Percentiles rank a stretch among this genome's conserved stretches.
Conservation (phyloP, 2,888 invertebrate species). For the Agrochola lychnidis region DNA sequence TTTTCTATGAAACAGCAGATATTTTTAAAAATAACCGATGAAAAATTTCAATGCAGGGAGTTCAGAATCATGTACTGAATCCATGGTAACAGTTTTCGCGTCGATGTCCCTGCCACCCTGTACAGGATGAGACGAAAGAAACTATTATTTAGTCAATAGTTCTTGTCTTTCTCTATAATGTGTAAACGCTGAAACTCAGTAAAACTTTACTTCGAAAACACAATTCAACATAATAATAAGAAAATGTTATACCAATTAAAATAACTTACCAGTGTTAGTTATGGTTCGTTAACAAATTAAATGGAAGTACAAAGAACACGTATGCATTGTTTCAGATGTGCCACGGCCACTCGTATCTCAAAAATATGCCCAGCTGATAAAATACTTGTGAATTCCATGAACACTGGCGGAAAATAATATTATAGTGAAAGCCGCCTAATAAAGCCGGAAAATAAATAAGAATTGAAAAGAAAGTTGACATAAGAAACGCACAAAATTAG, state of each 20-base stretch:
- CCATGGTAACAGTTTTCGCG: no score
- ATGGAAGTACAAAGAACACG: slow-evolving; percentile 8
- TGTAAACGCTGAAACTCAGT: neutral
- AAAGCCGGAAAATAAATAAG: slow-evolving; percentile 55
- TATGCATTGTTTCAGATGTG: slow-evolving; percentile 63
- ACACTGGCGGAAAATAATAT: slow-evolving; percentile 65
- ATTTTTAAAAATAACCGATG: no score
- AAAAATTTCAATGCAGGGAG: no score
- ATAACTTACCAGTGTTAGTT: slow-evolving; percentile 11
- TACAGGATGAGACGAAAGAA: neutral
- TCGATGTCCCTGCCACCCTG: no score
- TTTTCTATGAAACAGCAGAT: no score
- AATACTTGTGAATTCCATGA: slow-evolving; percentile 34
- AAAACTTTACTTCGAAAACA: slow-evolving; percentile 11
- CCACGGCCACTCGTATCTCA: slow-evolving; percentile 5
- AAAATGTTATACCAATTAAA: slow-evolving; percentile 9
- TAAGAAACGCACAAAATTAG: slow-evolving; percentile 64
- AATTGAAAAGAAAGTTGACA: slow-evolving; percentile 33
- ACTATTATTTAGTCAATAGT: neutral
- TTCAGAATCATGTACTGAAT: no score
- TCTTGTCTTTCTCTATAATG: neutral
- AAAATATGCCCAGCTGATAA: slow-evolving; percentile 52
- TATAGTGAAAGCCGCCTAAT: slow-evolving; percentile 42
- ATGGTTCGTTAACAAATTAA: neutral
- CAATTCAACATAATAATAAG: neutral